These are phyloP conservation scores for Enteromius argenteus DNA, from an alignment of 2,797 vertebrate species.

Conservation along the genomic window DNA sequence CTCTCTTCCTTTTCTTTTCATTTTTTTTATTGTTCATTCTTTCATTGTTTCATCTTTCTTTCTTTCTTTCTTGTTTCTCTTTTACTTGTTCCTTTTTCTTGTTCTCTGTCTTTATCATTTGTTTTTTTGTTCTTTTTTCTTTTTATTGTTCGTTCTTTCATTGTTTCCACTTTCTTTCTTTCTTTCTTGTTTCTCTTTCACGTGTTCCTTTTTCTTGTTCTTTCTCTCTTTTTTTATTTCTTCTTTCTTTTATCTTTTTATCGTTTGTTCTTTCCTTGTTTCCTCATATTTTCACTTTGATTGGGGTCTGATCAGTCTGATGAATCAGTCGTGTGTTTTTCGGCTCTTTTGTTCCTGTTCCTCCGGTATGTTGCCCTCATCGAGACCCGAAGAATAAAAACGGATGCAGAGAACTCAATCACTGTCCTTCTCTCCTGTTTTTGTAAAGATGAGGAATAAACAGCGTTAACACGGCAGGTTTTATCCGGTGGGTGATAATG, in stretches of 20 bases:
- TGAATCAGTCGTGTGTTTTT: conserved; percentile 14
- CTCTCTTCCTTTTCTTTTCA: not conserved
- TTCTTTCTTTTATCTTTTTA: not conserved
- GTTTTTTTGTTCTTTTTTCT: not conserved
- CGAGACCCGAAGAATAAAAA: conserved; percentile 16
- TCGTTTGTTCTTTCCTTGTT: not conserved
- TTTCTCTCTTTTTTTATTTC: conserved; percentile 19
- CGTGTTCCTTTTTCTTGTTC: not conserved
- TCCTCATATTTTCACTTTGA: not conserved
- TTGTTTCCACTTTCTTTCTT: not conserved
- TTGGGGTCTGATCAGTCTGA: conserved; percentile 18
- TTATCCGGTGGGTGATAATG: not conserved
- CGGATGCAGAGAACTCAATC: not conserved
- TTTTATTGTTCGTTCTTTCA: not conserved
- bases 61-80: not conserved
- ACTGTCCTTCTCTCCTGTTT: conserved; percentile 2
- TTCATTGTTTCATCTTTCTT: not conserved
- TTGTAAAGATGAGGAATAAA: conserved; percentile 18
- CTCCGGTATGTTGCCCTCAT: not conserved
- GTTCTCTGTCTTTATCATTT: not conserved
- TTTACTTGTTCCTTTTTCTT: not conserved
- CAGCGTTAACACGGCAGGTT: not conserved
- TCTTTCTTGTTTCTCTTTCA: not conserved
- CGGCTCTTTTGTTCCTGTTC: not conserved
- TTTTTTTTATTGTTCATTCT: not conserved